Evolutionary conservation across 2,888 invertebrate genomes (phyloP).

Genomic region (Chrysolina oricalcia): DNA sequence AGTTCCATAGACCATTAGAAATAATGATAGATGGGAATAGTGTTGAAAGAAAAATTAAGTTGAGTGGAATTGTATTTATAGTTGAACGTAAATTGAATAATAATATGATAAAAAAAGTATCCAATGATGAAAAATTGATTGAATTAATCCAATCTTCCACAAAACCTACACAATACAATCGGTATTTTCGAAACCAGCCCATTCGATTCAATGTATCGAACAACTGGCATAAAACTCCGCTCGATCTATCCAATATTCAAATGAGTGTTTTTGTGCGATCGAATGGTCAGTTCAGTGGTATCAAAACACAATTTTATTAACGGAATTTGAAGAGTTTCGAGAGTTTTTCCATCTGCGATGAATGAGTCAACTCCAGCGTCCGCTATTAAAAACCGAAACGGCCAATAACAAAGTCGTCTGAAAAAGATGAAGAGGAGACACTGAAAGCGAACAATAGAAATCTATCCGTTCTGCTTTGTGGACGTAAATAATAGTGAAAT

Average conservation of each 20-base stretch:
- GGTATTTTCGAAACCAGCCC: too few relatives aligned
- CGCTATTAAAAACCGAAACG: constrained; percentile 30
- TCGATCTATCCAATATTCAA: background rate
- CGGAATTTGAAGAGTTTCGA: constrained; percentile 27
- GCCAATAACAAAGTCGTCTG: constrained; percentile 43
- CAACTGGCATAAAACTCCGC: background rate
- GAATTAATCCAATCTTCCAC: too few relatives aligned
- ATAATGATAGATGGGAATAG: too few relatives aligned
- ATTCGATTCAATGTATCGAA: background rate
- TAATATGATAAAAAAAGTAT: too few relatives aligned
- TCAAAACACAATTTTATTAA: constrained; percentile 6
- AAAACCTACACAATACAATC: too few relatives aligned
- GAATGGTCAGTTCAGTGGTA: background rate
- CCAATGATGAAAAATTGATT: too few relatives aligned
- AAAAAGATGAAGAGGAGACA: constrained; percentile 44
- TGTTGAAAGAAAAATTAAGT: too few relatives aligned
- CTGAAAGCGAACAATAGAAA: constrained; percentile 49
- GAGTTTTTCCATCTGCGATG: constrained; percentile 29
- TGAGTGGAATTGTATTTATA: too few relatives aligned
- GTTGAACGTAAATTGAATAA: too few relatives aligned
- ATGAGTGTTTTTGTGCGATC: background rate
- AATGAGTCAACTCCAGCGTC: constrained; percentile 21
- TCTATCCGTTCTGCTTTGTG: constrained; percentile 60
- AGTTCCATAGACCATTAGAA: too few relatives aligned
- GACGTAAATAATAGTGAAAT: constrained; percentile 64